Base-by-base conservation (phyloP, 2,797 vertebrate genomes). In the Coregonus ussuriensis region DNA sequence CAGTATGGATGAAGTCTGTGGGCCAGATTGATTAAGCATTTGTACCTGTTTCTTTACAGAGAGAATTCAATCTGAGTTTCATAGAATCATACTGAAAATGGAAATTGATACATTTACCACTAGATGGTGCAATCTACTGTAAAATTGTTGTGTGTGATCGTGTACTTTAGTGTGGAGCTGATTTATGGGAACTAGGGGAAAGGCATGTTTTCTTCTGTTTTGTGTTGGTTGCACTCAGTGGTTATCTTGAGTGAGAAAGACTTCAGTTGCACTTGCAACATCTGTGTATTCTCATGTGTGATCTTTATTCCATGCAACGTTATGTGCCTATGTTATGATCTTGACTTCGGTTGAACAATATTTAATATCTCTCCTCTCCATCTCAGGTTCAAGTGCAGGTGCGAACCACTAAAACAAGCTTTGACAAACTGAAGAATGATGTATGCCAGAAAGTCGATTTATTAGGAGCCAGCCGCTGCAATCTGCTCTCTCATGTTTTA, bases 381-480 rank as follows among this genome's bases (percentile, higher is more conserved):
- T 82, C 77, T 74, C 89, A 99, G 98, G 98, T 99, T 81, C 98
- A 99, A 90, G 95, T 95, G 77, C 97, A 99, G 94, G 98, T 99
- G 76, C 96, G 98, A 80, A 93, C 95, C 0, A 95, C 96, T 79
- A 99, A 99, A 92, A 93, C 94, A 25, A 94, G 95, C 90, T 99
- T 99, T 78, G 98, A 99, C 94, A 97, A 97, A 88, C 91, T 99
- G 93, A 99, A 99, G 93, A 97, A 94, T 76, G 98, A 99, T 7
- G 98, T 99, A 37, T 99, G 98, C 92, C 98, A 99, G 91, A 99
- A 99, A 88, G 98, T 99, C 56, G 98, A 99, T 90, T 94, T 99
- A 84, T 91, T 99, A 81, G 97, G 98, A 86, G 98, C 98, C 0
- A 99, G 98, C 85, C 96, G 98, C 89, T 99, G 98, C 89, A 99